A percentile compares a stretch with the other conserved stretches of the same genome.
Conservation (phyloP, 2,888 invertebrate species). For the Folsomia candida region DNA sequence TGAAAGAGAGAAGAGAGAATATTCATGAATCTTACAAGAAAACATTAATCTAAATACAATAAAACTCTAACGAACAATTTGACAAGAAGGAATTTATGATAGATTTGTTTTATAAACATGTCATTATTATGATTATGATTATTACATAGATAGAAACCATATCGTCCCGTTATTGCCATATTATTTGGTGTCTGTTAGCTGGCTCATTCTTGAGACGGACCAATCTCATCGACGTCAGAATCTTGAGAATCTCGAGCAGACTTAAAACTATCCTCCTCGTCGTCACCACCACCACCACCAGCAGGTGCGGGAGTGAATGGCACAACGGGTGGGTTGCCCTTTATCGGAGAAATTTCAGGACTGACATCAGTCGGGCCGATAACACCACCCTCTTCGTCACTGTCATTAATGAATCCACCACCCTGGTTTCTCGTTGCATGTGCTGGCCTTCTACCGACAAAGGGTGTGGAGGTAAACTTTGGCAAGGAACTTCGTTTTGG, state of each 20-base stretch:
- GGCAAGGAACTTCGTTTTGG: not conserved
- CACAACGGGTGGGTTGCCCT: not conserved
- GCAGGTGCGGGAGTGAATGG: not conserved
- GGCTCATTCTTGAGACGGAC: not conserved
- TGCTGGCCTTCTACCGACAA: not conserved
- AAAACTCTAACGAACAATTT: no score
- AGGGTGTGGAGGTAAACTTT: conserved; percentile 32
- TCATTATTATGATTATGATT: no score
- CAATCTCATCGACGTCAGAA: not conserved
- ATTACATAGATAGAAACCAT: no score
- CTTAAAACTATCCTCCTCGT: not conserved
- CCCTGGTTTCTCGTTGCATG: not conserved
- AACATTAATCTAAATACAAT: no score
- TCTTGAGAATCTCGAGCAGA: not conserved
- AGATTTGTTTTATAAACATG: no score
- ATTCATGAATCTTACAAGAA: no score
- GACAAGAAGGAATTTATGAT: no score
- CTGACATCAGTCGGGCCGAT: not conserved
- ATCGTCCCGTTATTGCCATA: no score
- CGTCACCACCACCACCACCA: not conserved
- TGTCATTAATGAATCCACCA: not conserved
- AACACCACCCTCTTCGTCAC: not conserved
- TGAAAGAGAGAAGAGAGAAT: no score
- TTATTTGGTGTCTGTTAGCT: no score
- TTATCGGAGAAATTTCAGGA: not conserved